phyloP scores from a whole-genome alignment of 1,140 invertebrate genomes.

The Drosophila pectinifera region DNA sequence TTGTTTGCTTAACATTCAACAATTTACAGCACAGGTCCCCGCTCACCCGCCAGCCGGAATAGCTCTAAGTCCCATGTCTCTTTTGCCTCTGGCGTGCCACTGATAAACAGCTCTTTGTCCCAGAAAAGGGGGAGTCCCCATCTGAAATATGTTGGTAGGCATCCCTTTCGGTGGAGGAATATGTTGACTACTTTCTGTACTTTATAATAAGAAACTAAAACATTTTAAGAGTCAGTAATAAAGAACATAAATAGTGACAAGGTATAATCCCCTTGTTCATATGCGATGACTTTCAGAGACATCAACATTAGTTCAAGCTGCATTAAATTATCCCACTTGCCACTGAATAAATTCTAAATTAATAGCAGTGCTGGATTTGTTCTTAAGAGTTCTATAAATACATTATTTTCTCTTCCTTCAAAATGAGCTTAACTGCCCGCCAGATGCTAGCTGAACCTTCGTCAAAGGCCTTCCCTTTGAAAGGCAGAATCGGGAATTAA shows the following conservation, averaged over 20 bases:
- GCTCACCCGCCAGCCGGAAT: background rate
- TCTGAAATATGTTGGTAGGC: constrained; percentile 12
- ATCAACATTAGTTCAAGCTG: no score
- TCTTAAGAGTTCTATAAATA: no score
- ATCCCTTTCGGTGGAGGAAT: constrained; percentile 27
- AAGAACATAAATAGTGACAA: background rate
- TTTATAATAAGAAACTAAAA: background rate
- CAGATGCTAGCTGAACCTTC: background rate
- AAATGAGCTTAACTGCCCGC: no score
- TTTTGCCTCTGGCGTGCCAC: constrained; percentile 49
- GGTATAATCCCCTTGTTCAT: no score
- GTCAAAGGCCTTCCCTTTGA: background rate
- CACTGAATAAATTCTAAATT: no score
- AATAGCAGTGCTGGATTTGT: no score
- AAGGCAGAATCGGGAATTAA: background rate
- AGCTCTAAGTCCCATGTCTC: constrained; percentile 24
- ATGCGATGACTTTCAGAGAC: no score
- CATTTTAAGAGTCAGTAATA: background rate
- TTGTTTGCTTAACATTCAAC: constrained; percentile 63
- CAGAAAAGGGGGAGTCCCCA: background rate
- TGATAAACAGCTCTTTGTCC: constrained; percentile 51
- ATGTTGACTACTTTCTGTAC: background rate
- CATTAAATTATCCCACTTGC: no score
- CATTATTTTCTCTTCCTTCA: no score
- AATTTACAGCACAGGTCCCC: constrained; percentile 25